Percentiles rank a stretch among this genome's conserved stretches.
Conservation (phyloP, 1,140 invertebrate species). For the Tyrophagus putrescentiae region DNA sequence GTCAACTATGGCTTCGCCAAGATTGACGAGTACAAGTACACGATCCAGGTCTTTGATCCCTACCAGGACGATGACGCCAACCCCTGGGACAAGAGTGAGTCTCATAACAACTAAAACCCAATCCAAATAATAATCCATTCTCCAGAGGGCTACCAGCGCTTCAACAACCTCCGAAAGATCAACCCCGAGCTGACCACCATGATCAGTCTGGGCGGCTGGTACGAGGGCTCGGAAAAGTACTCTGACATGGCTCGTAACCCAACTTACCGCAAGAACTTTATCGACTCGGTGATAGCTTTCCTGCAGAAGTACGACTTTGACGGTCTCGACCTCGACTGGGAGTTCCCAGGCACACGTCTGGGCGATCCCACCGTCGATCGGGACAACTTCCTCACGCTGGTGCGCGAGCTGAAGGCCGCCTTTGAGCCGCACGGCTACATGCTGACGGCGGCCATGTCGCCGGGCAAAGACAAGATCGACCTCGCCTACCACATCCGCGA, state of each 20-base stretch:
- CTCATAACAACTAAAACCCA: too few species aligned
- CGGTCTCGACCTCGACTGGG: slow-evolving; percentile 48
- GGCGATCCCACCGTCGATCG: slow-evolving; percentile 17
- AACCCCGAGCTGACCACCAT: slow-evolving; percentile 58
- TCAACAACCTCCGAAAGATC: slow-evolving; percentile 50
- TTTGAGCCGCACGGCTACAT: slow-evolving; percentile 39
- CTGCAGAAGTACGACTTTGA: slow-evolving; percentile 43
- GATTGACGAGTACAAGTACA: slow-evolving; percentile 42
- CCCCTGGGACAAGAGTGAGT: slow-evolving; percentile 12
- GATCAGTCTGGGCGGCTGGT: slow-evolving; percentile 67
- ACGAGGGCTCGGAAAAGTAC: slow-evolving; percentile 50
- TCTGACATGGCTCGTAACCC: slow-evolving; percentile 46
- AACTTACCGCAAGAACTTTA: slow-evolving; percentile 50
- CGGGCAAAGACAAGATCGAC: slow-evolving; percentile 39
- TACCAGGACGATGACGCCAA: slow-evolving; percentile 38
- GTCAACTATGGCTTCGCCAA: slow-evolving; percentile 71
- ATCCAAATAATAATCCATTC: slow-evolving; percentile 4
- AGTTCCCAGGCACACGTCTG: slow-evolving; percentile 34
- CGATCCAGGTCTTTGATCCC: slow-evolving; percentile 52
- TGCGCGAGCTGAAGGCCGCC: slow-evolving; percentile 19
- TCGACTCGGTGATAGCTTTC: slow-evolving; percentile 51
- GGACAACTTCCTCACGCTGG: slow-evolving; percentile 15
- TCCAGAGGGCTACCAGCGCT: slow-evolving; percentile 57
- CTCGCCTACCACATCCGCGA: slow-evolving; percentile 56
- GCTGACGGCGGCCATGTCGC: slow-evolving; percentile 42